Base-by-base conservation (phyloP, 1,140 invertebrate species). In the Nebria ingens region DNA sequence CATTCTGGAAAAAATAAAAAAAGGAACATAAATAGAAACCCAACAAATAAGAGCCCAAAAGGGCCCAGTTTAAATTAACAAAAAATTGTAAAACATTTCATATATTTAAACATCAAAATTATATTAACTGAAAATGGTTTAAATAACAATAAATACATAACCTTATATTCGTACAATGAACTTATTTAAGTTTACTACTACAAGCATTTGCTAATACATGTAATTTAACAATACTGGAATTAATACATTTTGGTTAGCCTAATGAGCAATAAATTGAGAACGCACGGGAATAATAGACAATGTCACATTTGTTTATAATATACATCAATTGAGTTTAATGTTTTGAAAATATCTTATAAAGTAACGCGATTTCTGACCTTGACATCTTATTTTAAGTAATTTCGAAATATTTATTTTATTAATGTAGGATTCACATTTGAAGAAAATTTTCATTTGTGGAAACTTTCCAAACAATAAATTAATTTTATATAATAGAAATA, bases 1-100 rank as follows among this genome's bases (percentile, higher is more conserved):
- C 87, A 81, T 89, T 90, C 86, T 89, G 82, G 79, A 76, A 79
- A 85, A 81, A 79, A 75, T n/a, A n/a, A 75, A 76, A 71, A 76
- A 72, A 71, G 64, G 66, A 67, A 70, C 71, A 70, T 70, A 74
- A 74, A 69, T 68, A 70, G 66, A 69, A 65, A 65, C 68, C 65
- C 67, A 73, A 66, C 56, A 64, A 60, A 70, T 68, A 67, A 52
- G 65, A 70, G 58, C 58, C 22, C 55, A 56, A 54, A 51, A 55
- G 50, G 54, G 34, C 49, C 40, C 53, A 23, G 22, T 19, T 25
- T 21, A 56, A 51, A 51, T 4, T 22, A 51, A 51, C 6, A 3
- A 45, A 45, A 12, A 12, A 45, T 11, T 45, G 15, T 17, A 45
- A 12, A 45, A 45, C 40, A 45, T 11, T 45, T 4, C 3, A 45